Evolutionary conservation across 1,140 invertebrate species (phyloP).

Genomic region (Planococcus citri): DNA sequence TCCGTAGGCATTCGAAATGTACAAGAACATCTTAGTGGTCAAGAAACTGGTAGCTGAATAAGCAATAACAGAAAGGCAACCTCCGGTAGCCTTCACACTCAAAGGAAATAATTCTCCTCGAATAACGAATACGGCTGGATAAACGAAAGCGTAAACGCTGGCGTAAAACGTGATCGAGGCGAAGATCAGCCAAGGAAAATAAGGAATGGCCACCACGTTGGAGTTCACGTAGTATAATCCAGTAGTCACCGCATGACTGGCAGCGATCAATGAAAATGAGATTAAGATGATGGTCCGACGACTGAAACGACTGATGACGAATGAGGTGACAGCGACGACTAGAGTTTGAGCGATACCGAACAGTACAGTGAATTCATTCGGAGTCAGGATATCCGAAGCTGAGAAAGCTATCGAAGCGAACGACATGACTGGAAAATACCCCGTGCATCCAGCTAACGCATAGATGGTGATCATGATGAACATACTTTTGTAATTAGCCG

Average conservation of each 20-base stretch:
- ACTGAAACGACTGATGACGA: conserved; percentile 37
- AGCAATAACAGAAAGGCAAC: conserved; percentile 35
- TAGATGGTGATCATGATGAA: neutral
- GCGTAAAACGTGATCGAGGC: conserved; percentile 44
- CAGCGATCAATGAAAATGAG: conserved; percentile 34
- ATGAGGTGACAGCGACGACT: conserved; percentile 36
- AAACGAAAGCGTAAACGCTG: conserved; percentile 38
- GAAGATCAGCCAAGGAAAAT: conserved; percentile 39
- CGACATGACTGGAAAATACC: conserved; percentile 27
- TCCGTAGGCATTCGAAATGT: conserved; percentile 44
- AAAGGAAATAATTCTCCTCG: conserved; percentile 48
- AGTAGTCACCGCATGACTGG: conserved; percentile 30
- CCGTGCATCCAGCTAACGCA: conserved; percentile 18
- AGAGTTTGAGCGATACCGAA: conserved; percentile 30
- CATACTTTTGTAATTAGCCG: conserved; percentile 37
- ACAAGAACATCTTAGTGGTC: conserved; percentile 59
- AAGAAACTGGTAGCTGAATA: conserved; percentile 44
- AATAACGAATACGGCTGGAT: conserved; percentile 43
- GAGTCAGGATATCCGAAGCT: conserved; percentile 20
- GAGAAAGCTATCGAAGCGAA: conserved; percentile 32
- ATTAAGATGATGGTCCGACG: conserved; percentile 40
- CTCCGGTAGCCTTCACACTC: conserved; percentile 44
- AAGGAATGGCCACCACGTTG: conserved; percentile 29
- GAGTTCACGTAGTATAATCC: conserved; percentile 38
- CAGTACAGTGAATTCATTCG: conserved; percentile 26